Conservation (phyloP, 1,140 invertebrate genomes). For the Microplitis demolitor region DNA sequence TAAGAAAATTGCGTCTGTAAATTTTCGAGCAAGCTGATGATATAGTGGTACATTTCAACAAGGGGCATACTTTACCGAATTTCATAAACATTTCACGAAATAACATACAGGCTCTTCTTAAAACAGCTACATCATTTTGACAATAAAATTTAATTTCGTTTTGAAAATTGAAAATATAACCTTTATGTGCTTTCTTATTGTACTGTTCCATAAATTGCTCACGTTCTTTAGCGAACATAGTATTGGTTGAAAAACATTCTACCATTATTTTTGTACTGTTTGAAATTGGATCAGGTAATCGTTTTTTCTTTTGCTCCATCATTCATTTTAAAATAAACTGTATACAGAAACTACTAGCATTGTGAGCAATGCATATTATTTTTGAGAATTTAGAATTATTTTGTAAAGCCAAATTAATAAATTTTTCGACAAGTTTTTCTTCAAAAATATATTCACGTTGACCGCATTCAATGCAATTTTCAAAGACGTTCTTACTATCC, state of each 20-base stretch:
- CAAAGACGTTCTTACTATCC: neutral
- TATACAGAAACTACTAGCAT: slow-evolving; percentile 32
- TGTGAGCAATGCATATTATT: slow-evolving; percentile 35
- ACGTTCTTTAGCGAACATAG: slow-evolving; percentile 22
- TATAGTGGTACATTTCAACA: slow-evolving; percentile 24
- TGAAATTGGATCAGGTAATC: slow-evolving; percentile 28
- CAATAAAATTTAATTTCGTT: slow-evolving; percentile 30
- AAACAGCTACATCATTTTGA: slow-evolving; percentile 28
- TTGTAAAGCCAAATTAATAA: slow-evolving; percentile 17
- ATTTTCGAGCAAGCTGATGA: slow-evolving; percentile 27
- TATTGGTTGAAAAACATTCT: slow-evolving; percentile 31
- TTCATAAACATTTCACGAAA: slow-evolving; percentile 24
- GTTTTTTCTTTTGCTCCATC: slow-evolving; percentile 12
- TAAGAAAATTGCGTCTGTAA: slow-evolving; percentile 28
- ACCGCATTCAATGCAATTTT: neutral
- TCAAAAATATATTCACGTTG: slow-evolving; percentile 5
- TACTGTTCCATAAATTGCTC: slow-evolving; percentile 26
- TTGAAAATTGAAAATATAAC: slow-evolving; percentile 30
- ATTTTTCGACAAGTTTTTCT: slow-evolving; percentile 8
- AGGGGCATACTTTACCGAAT: slow-evolving; percentile 17
- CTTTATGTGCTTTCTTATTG: neutral
- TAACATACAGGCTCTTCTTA: slow-evolving; percentile 24
- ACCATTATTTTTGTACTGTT: slow-evolving; percentile 32
- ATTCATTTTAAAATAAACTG: slow-evolving; percentile 40
- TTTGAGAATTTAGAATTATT: neutral